phyloP scores from a whole-genome alignment of 1,140 invertebrate species.

The Phymastichus coffea region DNA sequence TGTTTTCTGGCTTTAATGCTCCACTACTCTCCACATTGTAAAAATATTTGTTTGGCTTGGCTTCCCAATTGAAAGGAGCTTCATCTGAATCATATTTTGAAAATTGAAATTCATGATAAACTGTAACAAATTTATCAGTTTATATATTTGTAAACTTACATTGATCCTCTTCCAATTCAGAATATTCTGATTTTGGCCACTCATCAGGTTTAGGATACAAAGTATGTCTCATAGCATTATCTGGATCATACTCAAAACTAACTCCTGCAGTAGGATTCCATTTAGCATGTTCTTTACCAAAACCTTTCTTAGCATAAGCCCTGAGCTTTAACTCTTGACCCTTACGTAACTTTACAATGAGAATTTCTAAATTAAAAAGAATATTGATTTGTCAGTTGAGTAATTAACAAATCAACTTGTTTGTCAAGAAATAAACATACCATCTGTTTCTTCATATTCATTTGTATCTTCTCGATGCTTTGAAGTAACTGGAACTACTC shows the following conservation, averaged over 20 bases:
- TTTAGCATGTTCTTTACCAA: slow-evolving; percentile 99
- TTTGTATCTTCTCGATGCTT: slow-evolving; percentile 84
- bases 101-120: no score
- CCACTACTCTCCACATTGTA: slow-evolving; percentile 96
- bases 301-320: slow-evolving; percentile 94
- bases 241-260: slow-evolving; percentile 99
- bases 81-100: slow-evolving; percentile 64
- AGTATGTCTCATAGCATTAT: slow-evolving; percentile 96
- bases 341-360: slow-evolving; percentile 97
- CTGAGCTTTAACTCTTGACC: slow-evolving; percentile 95
- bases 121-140: slow-evolving; percentile 7
- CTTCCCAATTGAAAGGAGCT: slow-evolving; percentile 89
- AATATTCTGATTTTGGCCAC: slow-evolving; percentile 98
- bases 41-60: slow-evolving; percentile 96
- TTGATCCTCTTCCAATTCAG: slow-evolving; percentile 89
- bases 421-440: slow-evolving; percentile 43
- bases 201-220: slow-evolving; percentile 97
- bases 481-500: slow-evolving; percentile 91
- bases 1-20: slow-evolving; percentile 93
- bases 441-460: slow-evolving; percentile 92
- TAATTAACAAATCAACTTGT: neutral
- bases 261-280: slow-evolving; percentile 99
- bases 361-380: slow-evolving; percentile 68
- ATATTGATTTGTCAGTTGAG: neutral
- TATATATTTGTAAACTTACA: slow-evolving; percentile 60